These are phyloP conservation scores for Slavum lentiscoides DNA, from an alignment of 2,888 invertebrate genomes.

Conservation along the genomic window DNA sequence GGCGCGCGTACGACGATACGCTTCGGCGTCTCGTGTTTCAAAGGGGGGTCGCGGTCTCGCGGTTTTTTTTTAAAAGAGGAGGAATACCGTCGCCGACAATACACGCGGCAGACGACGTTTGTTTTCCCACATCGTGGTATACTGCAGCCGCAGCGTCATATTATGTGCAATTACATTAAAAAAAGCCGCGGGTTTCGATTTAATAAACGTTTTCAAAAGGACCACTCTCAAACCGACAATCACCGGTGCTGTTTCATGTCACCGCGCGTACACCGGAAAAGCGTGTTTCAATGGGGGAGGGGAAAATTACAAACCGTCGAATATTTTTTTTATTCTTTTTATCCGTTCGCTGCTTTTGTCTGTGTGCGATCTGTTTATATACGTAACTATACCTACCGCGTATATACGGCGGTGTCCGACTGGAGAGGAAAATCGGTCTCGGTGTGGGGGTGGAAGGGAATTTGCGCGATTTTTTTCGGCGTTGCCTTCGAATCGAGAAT, in stretches of 20 bases:
- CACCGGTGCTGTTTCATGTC: constrained; percentile 3
- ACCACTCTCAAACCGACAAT: background rate
- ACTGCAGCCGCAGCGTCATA: background rate
- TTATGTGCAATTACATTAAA: background rate
- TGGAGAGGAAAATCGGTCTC: too few species aligned
- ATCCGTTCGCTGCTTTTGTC: background rate
- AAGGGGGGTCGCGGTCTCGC: constrained; percentile 27
- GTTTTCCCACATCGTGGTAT: background rate
- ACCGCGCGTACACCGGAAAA: constrained; percentile 49
- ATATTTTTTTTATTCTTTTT: constrained; percentile 7
- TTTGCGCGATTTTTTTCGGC: too few species aligned
- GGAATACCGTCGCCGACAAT: constrained; percentile 8
- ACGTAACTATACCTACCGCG: too few species aligned
- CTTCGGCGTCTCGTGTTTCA: constrained; percentile 50
- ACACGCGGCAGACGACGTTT: background rate
- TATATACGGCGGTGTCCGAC: too few species aligned
- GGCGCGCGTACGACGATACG: background rate
- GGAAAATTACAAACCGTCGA: constrained; percentile 6
- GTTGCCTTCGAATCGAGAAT: too few species aligned
- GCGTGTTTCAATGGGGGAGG: constrained; percentile 17
- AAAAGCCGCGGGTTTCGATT: constrained; percentile 43
- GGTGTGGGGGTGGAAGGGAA: too few species aligned
- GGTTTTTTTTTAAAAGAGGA: background rate
- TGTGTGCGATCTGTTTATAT: constrained; percentile 26
- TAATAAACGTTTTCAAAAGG: constrained; percentile 26